Base-by-base conservation (phyloP, 2,797 vertebrate genomes). In the Streptopelia turtur region DNA sequence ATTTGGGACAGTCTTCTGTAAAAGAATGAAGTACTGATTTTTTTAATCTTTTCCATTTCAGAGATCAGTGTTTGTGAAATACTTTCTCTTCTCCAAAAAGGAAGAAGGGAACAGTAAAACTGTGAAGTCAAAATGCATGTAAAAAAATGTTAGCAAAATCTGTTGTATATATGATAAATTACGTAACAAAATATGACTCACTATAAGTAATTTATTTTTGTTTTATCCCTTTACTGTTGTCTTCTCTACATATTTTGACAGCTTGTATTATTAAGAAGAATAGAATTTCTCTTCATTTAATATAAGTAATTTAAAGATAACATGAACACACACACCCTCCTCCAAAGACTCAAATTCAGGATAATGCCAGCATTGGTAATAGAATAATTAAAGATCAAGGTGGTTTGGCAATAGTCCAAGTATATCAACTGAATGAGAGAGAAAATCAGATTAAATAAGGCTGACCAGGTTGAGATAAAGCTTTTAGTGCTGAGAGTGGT, bases 341-440 rank as follows among this genome's bases (percentile, higher is more conserved):
- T 91, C 31, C 49, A 21, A 70, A 83, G 65, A 68, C 5, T 9
- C 13, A 52, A 50, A 74, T 82, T 90, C n/a, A 68, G 27, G 11
- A 43, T 90, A 90, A 84, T 41, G 39, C 5, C 50, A 65, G 4
- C n/a, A 50, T 57, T 92, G 31, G 3, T n/a, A 76, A 69, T 27
- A 79, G 23, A 91, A 84, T 82, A 89, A 79, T 82, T 94, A 80
- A 90, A 61, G 35, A 82, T n/a, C 41, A 69, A 63, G 43, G 31
- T 59, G 37, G 3, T 15, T 39, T 84, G 59, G 59, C 41, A 84
- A 16, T 35, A 74, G 18, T 82, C 79, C 24, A 75, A 76, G 14
- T 10, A 39, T 50, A 59, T 39, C 59, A 79, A 52, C 30, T 41
- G 16, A 37, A 7, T 64, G 61, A 71, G 31, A 93, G 28, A 75